A percentile compares a stretch with the other conserved stretches of the same genome.
These are phyloP conservation scores for Caiman crocodilus DNA, from an alignment of 2,797 vertebrate species.

Conservation along the genomic window DNA sequence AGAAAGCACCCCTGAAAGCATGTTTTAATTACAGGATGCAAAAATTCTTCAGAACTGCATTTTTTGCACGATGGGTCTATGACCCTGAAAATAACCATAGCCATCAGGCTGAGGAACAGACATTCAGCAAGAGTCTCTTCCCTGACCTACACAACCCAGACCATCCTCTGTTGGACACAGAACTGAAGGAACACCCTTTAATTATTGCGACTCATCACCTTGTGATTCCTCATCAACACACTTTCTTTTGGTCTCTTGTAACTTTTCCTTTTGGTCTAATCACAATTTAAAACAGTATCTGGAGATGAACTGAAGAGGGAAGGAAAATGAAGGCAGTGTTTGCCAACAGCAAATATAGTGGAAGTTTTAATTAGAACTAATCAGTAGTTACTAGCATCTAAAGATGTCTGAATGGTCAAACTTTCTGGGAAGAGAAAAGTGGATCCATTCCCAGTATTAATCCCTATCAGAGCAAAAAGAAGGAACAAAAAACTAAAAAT, in stretches of 20 bases:
- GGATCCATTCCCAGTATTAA: background rate
- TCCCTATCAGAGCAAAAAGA: conserved; percentile 1
- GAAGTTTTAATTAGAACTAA: conserved; percentile 20
- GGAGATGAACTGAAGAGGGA: conserved; percentile 65
- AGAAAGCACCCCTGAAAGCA: no score
- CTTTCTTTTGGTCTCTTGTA: conserved; percentile 56
- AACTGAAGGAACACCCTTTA: conserved; percentile 62
- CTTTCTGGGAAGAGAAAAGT: background rate
- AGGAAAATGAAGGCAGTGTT: conserved; percentile 54
- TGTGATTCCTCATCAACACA: conserved; percentile 65
- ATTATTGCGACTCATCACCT: conserved; percentile 67
- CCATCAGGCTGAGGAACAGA: conserved; percentile 52
- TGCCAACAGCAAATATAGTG: conserved; percentile 26
- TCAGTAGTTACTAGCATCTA: background rate
- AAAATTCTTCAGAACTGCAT: background rate
- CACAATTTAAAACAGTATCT: conserved; percentile 64
- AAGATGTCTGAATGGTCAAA: background rate
- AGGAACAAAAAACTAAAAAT: background rate
- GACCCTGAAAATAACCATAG: conserved; percentile 56
- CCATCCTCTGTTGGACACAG: conserved; percentile 63
- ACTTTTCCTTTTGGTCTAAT: conserved; percentile 45
- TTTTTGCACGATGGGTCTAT: conserved; percentile 51
- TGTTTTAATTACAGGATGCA: conserved; percentile 44
- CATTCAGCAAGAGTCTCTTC: conserved; percentile 61
- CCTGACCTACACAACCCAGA: conserved; percentile 66